Conservation (phyloP, 1,140 invertebrate species). For the Drosophila kohkoa region DNA sequence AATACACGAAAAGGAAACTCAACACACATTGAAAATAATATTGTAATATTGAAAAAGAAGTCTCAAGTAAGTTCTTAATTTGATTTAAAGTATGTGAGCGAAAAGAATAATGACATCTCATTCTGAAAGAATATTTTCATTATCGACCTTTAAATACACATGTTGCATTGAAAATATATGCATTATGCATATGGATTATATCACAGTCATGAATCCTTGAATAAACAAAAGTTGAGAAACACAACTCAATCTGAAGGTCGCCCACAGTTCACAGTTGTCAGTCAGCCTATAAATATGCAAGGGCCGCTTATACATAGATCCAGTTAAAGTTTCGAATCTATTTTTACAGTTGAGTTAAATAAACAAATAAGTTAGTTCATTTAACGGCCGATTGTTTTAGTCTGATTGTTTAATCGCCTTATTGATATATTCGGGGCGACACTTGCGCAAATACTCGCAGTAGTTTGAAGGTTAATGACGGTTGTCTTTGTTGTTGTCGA, state of each 20-base stretch:
- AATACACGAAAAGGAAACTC: too few relatives aligned
- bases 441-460: conserved; percentile 54
- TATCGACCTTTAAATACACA: too few relatives aligned
- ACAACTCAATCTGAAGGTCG: conserved; percentile 7
- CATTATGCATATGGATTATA: too few relatives aligned
- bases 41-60: too few relatives aligned
- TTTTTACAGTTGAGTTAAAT: conserved; percentile 28
- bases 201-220: background rate
- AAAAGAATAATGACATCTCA: too few relatives aligned
- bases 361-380: conserved; percentile 43
- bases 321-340: conserved; percentile 14
- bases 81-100: too few relatives aligned
- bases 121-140: too few relatives aligned
- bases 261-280: conserved; percentile 1
- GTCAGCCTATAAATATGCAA: conserved; percentile 45
- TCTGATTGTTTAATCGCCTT: conserved; percentile 36
- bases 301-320: background rate
- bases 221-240: background rate
- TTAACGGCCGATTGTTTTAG: conserved; percentile 47
- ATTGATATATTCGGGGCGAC: conserved; percentile 32
- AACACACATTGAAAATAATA: too few relatives aligned
- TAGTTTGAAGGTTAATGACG: conserved; percentile 63
- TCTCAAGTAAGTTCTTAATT: too few relatives aligned
- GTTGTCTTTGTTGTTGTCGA: conserved; percentile 32
- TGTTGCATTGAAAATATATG: too few relatives aligned